Conservation (phyloP, 1,140 invertebrate genomes). For the Nephotettix cincticeps region DNA sequence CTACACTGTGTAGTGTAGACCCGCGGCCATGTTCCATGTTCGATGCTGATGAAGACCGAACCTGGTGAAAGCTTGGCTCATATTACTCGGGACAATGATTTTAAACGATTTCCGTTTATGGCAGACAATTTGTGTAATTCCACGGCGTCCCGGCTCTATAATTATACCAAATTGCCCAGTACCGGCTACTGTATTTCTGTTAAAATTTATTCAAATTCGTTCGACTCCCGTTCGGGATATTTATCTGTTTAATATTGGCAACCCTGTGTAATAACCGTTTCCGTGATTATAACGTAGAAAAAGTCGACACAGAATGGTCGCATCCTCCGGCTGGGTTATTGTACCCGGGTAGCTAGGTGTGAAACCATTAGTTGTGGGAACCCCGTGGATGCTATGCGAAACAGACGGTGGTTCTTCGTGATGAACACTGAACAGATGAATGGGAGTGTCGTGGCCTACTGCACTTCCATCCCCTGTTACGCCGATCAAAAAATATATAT, state of each 20-base stretch:
- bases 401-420: not conserved
- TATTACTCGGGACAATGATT: not conserved
- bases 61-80: too few relatives aligned
- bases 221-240: constrained; percentile 8
- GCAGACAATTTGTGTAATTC: constrained; percentile 23
- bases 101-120: constrained; percentile 18
- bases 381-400: not conserved
- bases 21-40: too few relatives aligned
- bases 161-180: constrained; percentile 15
- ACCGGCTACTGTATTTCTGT: constrained; percentile 22
- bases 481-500: too few relatives aligned
- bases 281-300: not conserved
- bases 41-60: too few relatives aligned
- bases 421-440: too few relatives aligned
- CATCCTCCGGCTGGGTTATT: not conserved
- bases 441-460: too few relatives aligned
- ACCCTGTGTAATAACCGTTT: constrained; percentile 10
- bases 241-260: constrained; percentile 12
- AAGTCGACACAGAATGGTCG: not conserved
- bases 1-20: too few relatives aligned
- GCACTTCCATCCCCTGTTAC: too few relatives aligned
- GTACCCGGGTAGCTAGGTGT: too few relatives aligned
- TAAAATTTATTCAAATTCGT: constrained; percentile 24
- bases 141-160: not conserved
- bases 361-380: too few relatives aligned